Conservation (phyloP, 2,888 invertebrate genomes). For the Melinaea marsaeus region DNA sequence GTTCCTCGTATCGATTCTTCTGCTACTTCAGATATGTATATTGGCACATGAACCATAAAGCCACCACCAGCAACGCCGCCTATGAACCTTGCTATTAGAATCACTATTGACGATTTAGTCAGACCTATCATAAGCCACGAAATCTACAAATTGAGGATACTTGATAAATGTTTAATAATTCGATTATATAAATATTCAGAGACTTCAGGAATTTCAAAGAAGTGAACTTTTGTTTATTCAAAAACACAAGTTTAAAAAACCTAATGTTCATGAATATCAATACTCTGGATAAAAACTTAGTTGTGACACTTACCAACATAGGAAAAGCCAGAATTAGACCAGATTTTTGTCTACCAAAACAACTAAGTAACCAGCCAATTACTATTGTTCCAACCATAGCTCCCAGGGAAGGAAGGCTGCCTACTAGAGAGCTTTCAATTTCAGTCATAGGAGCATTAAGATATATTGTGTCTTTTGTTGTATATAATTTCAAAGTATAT, state of each 20-base stretch:
- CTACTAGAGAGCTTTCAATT: constrained; percentile 72
- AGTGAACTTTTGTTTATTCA: too few species aligned
- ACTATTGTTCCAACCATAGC: constrained; percentile 70
- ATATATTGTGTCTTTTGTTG: constrained; percentile 58
- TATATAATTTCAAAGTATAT: constrained; percentile 68
- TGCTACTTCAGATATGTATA: constrained; percentile 81
- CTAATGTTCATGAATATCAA: constrained; percentile 26
- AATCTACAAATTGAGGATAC: constrained; percentile 47
- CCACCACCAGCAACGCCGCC: constrained; percentile 76
- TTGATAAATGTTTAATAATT: background rate
- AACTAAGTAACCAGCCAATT: constrained; percentile 66
- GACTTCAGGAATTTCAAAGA: background rate
- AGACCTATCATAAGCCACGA: constrained; percentile 78
- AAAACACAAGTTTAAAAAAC: constrained; percentile 9
- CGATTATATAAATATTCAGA: background rate
- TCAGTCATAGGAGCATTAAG: constrained; percentile 64
- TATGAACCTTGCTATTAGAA: constrained; percentile 75
- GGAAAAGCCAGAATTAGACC: constrained; percentile 75
- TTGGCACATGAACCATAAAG: constrained; percentile 74
- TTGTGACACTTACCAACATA: constrained; percentile 45
- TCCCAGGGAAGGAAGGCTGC: constrained; percentile 75
- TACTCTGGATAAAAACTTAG: too few species aligned
- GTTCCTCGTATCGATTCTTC: constrained; percentile 68
- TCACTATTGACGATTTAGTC: constrained; percentile 57
- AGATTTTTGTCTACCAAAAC: constrained; percentile 73